phyloP scores from a whole-genome alignment of 2,888 invertebrate genomes.

The Patella ulyssiponensis region DNA sequence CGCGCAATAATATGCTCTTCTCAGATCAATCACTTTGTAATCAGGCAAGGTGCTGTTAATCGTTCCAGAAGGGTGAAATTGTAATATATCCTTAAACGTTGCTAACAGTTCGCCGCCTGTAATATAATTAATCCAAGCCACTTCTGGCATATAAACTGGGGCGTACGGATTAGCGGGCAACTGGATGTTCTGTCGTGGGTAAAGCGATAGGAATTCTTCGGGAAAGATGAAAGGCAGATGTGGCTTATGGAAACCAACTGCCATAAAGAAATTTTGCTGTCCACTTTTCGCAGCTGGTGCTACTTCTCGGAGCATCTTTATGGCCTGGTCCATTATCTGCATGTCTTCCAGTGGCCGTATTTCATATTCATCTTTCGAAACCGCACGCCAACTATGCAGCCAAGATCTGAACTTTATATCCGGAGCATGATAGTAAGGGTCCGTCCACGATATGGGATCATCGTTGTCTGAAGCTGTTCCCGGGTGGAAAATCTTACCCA shows the following conservation, averaged over 20 bases:
- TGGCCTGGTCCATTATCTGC: constrained; percentile 34
- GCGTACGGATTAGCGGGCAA: constrained; percentile 21
- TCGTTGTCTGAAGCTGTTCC: constrained; percentile 13
- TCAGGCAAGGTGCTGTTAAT: constrained; percentile 38
- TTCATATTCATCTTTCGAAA: no score
- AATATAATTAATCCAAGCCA: constrained; percentile 18
- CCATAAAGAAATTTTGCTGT: constrained; percentile 44
- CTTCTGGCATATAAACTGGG: constrained; percentile 14
- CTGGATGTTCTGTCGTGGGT: constrained; percentile 30
- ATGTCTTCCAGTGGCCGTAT: constrained; percentile 32
- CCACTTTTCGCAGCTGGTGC: constrained; percentile 25
- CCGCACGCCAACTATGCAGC: no score
- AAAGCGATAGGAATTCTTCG: constrained; percentile 28
- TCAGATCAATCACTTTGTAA: constrained; percentile 24
- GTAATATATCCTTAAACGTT: constrained; percentile 29
- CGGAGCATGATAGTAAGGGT: neutral
- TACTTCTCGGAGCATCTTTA: constrained; percentile 30
- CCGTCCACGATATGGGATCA: constrained; percentile 15
- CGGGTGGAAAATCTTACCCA: constrained; percentile 16
- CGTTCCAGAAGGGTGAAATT: constrained; percentile 18
- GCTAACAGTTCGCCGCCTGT: constrained; percentile 22
- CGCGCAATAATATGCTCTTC: constrained; percentile 45
- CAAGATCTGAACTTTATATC: no score
- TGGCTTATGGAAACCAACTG: constrained; percentile 46
- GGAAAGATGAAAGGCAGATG: constrained; percentile 49